Conservation (phyloP, 2,113 vertebrate genomes). For the Calyptommatus sinebrachiatus region DNA sequence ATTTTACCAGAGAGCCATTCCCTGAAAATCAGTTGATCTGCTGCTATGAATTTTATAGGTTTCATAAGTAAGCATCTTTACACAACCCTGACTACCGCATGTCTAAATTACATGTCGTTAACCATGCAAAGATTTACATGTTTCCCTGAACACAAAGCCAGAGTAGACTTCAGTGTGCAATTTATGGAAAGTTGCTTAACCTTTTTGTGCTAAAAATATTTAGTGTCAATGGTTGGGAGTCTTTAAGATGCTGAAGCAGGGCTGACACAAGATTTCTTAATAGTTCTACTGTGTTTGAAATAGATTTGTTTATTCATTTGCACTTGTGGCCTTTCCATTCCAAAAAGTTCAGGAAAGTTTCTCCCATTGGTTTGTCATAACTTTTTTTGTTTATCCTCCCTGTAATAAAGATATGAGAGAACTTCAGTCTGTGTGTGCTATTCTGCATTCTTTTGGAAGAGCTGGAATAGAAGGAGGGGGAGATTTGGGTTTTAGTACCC, state of each 20-base stretch:
- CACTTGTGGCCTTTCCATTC: not conserved
- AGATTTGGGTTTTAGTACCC: too few relatives aligned
- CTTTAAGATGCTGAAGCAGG: not conserved
- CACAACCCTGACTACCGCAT: not conserved
- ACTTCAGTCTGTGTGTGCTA: too few relatives aligned
- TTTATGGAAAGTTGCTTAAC: constrained; percentile 24
- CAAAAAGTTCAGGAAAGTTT: not conserved
- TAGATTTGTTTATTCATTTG: not conserved
- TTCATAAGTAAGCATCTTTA: not conserved
- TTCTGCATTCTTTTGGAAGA: too few relatives aligned
- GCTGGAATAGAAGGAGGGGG: too few relatives aligned
- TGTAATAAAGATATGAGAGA: too few relatives aligned
- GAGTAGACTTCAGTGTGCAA: not conserved
- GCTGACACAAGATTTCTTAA: not conserved
- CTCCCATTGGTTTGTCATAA: not conserved
- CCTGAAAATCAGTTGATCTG: not conserved
- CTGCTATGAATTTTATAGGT: not conserved
- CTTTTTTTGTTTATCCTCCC: not conserved
- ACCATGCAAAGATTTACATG: constrained; percentile 17
- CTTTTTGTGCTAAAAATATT: constrained; percentile 31
- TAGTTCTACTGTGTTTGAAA: not conserved
- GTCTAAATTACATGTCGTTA: constrained; percentile 12
- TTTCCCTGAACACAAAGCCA: constrained; percentile 15
- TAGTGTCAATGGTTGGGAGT: constrained; percentile 1
- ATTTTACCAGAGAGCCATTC: not conserved